Evolutionary conservation across 2,113 vertebrate genomes (phyloP).

Genomic region (Gallinago jamesoni): DNA sequence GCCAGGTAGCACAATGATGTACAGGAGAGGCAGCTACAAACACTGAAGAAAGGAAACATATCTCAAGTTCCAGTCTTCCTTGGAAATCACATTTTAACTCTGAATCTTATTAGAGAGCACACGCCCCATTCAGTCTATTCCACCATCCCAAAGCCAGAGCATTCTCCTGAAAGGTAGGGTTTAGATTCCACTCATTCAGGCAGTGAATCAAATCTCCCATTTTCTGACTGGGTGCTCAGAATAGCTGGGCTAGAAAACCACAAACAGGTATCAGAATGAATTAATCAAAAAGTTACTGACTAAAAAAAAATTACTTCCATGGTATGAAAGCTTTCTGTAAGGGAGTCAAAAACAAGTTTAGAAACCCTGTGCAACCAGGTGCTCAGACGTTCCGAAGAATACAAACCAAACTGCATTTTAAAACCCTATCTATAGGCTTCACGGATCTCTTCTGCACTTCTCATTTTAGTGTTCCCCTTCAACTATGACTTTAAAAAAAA

Average conservation of each 20-base stretch:
- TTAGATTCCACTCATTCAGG: neutral
- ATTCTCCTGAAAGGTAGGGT: neutral
- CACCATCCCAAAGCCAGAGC: neutral
- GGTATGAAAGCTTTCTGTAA: neutral
- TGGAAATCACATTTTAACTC: neutral
- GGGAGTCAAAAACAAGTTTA: neutral
- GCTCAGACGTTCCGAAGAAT: neutral
- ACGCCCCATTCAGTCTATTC: neutral
- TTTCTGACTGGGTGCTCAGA: neutral
- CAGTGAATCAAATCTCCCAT: neutral
- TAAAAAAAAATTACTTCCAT: neutral
- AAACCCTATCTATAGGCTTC: neutral
- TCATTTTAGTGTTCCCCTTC: neutral
- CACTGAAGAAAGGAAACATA: fast-evolving
- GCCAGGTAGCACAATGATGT: neutral
- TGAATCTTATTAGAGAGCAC: neutral
- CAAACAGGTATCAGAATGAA: neutral
- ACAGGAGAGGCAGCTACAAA: neutral
- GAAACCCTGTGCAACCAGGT: neutral
- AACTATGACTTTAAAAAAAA: neutral
- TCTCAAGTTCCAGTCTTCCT: neutral
- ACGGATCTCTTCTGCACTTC: neutral
- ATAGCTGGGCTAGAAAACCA: neutral
- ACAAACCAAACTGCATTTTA: neutral
- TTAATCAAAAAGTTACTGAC: neutral